These are phyloP conservation scores for Chaetodon trifasciatus DNA, from an alignment of 2,797 vertebrate species.

Conservation along the genomic window DNA sequence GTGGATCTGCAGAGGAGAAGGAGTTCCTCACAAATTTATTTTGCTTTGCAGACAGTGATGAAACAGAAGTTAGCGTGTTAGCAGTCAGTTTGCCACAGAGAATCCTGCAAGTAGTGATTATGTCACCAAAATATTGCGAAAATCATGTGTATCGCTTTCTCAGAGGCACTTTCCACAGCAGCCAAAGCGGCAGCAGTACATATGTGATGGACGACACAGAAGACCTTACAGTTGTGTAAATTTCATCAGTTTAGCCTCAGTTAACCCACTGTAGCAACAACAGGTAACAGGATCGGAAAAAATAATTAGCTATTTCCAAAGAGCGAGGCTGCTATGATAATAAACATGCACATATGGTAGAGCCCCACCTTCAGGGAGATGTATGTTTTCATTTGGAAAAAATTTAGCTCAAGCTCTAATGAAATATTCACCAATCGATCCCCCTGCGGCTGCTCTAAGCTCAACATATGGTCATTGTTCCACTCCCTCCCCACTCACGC, in stretches of 20 bases:
- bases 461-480: slow-evolving; percentile 82
- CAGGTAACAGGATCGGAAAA: slow-evolving; percentile 63
- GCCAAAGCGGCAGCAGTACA: background rate
- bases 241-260: slow-evolving; percentile 46
- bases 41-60: background rate
- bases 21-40: background rate
- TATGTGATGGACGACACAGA: background rate
- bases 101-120: background rate
- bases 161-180: background rate
- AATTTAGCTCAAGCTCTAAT: slow-evolving; percentile 79
- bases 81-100: background rate
- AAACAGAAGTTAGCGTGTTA: background rate
- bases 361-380: slow-evolving; percentile 73
- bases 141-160: background rate
- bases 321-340: slow-evolving; percentile 65
- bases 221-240: background rate
- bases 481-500: slow-evolving; percentile 42
- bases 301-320: slow-evolving; percentile 71
- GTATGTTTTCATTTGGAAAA: slow-evolving; percentile 79
- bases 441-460: slow-evolving; percentile 70
- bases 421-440: slow-evolving; percentile 79
- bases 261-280: slow-evolving; percentile 59
- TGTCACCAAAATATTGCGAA: background rate
- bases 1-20: background rate
- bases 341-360: slow-evolving; percentile 81